phyloP scores from a whole-genome alignment of 2,888 invertebrate species.

The Pyrrhia umbra region DNA sequence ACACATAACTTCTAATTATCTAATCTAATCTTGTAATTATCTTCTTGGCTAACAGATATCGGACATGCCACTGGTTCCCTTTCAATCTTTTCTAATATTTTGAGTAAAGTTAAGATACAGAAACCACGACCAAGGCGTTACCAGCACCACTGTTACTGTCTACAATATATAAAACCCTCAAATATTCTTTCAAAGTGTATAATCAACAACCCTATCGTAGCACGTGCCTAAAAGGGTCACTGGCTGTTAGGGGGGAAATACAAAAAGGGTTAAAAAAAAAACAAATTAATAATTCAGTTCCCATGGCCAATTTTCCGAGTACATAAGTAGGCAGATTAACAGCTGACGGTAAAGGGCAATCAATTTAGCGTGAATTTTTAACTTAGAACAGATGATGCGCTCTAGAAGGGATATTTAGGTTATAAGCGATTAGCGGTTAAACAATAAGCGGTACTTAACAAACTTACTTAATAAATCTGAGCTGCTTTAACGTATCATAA shows the following conservation, averaged over 20 bases:
- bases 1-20: too few species aligned
- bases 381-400: conserved; percentile 27
- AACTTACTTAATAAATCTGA: neutral
- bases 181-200: conserved; percentile 19
- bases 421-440: conserved; percentile 4
- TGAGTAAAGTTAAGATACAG: too few species aligned
- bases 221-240: neutral
- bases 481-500: too few species aligned
- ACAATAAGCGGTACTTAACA: neutral
- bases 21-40: too few species aligned
- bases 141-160: neutral
- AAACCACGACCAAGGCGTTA: neutral
- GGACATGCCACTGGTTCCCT: too few species aligned
- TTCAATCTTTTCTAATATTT: too few species aligned
- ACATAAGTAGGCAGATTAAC: conserved; percentile 24
- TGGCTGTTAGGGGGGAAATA: neutral
- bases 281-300: conserved; percentile 24
- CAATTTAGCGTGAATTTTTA: conserved; percentile 34
- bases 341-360: conserved; percentile 25
- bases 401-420: conserved; percentile 10
- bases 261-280: conserved; percentile 3
- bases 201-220: neutral
- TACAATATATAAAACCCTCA: neutral
- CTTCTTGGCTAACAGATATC: too few species aligned
- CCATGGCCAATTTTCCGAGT: conserved; percentile 19